Percentiles rank a stretch among this genome's conserved stretches.
These are phyloP conservation scores for Butorides virescens DNA, from an alignment of 2,113 vertebrate species.

Conservation along the genomic window DNA sequence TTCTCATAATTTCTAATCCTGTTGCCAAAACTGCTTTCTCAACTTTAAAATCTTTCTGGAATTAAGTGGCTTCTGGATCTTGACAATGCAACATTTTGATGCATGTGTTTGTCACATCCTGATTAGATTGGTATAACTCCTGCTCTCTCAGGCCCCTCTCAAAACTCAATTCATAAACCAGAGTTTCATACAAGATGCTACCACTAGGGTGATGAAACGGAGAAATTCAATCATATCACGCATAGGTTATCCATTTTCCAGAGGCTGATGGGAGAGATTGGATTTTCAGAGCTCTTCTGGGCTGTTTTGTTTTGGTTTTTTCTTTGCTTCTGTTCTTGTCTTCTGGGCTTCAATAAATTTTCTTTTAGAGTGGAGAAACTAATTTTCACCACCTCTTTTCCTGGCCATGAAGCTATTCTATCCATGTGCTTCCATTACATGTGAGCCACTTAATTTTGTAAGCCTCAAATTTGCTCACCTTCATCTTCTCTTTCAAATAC, in stretches of 20 bases:
- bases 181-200: slow-evolving; percentile 55
- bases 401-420: neutral
- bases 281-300: slow-evolving; percentile 54
- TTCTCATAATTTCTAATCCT: slow-evolving; percentile 1
- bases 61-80: slow-evolving; percentile 60
- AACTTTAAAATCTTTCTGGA: slow-evolving; percentile 48
- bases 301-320: slow-evolving; percentile 5
- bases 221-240: slow-evolving; percentile 54
- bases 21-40: slow-evolving; percentile 1
- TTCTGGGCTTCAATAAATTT: slow-evolving; percentile 25
- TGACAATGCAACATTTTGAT: slow-evolving; percentile 61
- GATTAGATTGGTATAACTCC: slow-evolving; percentile 59
- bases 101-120: slow-evolving; percentile 63
- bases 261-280: slow-evolving; percentile 49
- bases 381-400: neutral
- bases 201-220: slow-evolving; percentile 59
- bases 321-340: slow-evolving; percentile 22
- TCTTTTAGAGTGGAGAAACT: slow-evolving; percentile 20
- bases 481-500: neutral
- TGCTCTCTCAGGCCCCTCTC: slow-evolving; percentile 52
- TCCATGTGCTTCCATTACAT: neutral
- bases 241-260: slow-evolving; percentile 63
- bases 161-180: slow-evolving; percentile 63
- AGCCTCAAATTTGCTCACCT: neutral
- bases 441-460: neutral